Base-by-base conservation (phyloP, 2,888 invertebrate species). In the Anarsia innoxiella region DNA sequence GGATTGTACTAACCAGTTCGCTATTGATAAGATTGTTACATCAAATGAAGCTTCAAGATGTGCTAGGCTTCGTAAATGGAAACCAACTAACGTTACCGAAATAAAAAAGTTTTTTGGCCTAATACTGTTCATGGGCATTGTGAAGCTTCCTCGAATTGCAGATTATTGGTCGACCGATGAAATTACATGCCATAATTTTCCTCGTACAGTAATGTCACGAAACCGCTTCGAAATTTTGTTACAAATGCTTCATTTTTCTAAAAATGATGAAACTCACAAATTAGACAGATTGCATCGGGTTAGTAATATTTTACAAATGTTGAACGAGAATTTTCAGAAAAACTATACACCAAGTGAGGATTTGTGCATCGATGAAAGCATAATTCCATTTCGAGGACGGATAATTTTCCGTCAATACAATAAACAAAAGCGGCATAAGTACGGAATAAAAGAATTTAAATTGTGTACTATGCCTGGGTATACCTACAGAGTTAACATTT, bases 161-260 rank as follows among this genome's bases (percentile, higher is more conserved):
- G 44, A 57, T 36, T 60, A 63, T 48, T 64, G 59, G 57, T 49
- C 46, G 10, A 51, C n/a, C 23, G 39, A 57, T 45, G 32, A 45
- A 37, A 46, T 45, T 27, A 42, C 47, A 34, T 42, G 48, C 2
- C 56, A 50, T 27, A 31, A 41, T 28, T 53, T 55, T 50, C 42
- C 57, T 12, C 30, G 46, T 25, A 48, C 48, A 12, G 26, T 56
- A 11, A 57, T 58, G 51, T 33, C 49, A 33, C 40, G 58, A 14
- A 59, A 59, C 40, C 30, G 57, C 3, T 63, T 61, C 36, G 57
- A 56, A 38, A 26, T 57, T 11, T 25, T 59, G 5, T 42, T 58
- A 12, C 51, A 47, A 39, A 56, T 59, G 48, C 6, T 61, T 12
- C 60, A 63, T 47, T 63, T 66, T 45, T 55, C 55, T 10, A 35